These are phyloP conservation scores for Euthynnus affinis DNA, from an alignment of 2,797 vertebrate genomes.

Conservation along the genomic window DNA sequence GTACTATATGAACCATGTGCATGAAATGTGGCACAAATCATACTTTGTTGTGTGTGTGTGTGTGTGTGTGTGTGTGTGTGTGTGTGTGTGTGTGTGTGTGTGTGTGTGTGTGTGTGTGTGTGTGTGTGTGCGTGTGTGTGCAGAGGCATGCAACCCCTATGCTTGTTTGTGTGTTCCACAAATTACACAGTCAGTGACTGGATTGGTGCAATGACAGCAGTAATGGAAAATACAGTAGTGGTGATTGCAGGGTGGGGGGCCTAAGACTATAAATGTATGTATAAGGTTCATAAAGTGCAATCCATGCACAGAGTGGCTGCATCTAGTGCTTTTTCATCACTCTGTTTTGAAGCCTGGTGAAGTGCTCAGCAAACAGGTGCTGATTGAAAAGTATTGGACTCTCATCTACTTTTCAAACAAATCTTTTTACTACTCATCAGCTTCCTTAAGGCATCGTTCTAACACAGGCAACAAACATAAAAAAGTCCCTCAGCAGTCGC, in stretches of 20 bases:
- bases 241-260: conserved; percentile 33
- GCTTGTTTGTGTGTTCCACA: conserved; percentile 39
- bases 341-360: conserved; percentile 52
- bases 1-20: neutral
- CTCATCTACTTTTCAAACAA: conserved; percentile 64
- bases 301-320: conserved; percentile 38
- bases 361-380: conserved; percentile 67
- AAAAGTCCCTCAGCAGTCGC: conserved; percentile 23
- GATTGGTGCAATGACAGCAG: conserved; percentile 52
- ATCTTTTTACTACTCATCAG: conserved; percentile 54
- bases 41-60: neutral
- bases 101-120: conserved; percentile 8
- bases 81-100: too few species aligned
- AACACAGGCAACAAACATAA: conserved; percentile 53
- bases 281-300: conserved; percentile 63
- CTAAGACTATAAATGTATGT: conserved; percentile 54
- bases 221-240: conserved; percentile 54
- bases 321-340: conserved; percentile 64
- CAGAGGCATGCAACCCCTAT: neutral
- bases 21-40: conserved; percentile 13
- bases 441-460: conserved; percentile 38
- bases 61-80: conserved; percentile 5
- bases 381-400: conserved; percentile 74
- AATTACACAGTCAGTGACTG: conserved; percentile 44
- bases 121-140: conserved; percentile 5